phyloP scores from a whole-genome alignment of 2,888 invertebrate species.

The Zeuzera pyrina region DNA sequence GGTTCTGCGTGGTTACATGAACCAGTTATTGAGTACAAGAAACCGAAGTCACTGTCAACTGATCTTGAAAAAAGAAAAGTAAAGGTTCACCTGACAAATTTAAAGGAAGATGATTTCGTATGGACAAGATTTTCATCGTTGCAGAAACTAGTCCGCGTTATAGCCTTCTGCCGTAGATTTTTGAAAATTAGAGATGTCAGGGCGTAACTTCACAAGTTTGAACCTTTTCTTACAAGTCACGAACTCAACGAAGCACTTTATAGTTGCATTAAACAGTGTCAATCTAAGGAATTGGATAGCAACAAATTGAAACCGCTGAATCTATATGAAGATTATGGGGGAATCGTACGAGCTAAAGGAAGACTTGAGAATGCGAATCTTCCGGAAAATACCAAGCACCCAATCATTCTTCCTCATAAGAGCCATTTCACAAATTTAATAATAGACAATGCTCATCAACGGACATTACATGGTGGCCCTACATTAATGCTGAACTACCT shows the following conservation, averaged over 20 bases:
- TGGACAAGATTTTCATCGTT: not conserved
- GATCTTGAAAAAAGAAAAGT: not conserved
- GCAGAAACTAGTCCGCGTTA: not conserved
- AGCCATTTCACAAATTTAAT: slow-evolving; percentile 11
- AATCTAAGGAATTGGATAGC: not conserved
- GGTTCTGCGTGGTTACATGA: not conserved
- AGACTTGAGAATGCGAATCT: slow-evolving; percentile 6
- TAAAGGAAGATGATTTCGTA: not conserved
- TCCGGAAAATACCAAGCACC: slow-evolving; percentile 10
- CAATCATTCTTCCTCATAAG: slow-evolving; percentile 10
- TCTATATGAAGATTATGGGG: slow-evolving; percentile 5
- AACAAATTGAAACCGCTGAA: not conserved
- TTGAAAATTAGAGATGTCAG: not conserved
- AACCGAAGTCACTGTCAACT: not conserved
- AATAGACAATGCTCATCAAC: slow-evolving; percentile 14
- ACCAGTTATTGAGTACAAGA: not conserved
- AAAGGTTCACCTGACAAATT: not conserved
- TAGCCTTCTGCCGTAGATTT: not conserved
- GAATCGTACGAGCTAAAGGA: slow-evolving; percentile 11
- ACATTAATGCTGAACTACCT: slow-evolving; percentile 13
- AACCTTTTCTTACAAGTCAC: not conserved
- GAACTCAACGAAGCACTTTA: not conserved
- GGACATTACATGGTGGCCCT: slow-evolving; percentile 16
- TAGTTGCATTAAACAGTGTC: not conserved
- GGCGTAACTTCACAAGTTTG: too few species aligned